A percentile compares a stretch with the other conserved stretches of the same genome.
These are phyloP conservation scores for Pseudonaja textilis DNA, from an alignment of 2,113 vertebrate species.

Conservation along the genomic window DNA sequence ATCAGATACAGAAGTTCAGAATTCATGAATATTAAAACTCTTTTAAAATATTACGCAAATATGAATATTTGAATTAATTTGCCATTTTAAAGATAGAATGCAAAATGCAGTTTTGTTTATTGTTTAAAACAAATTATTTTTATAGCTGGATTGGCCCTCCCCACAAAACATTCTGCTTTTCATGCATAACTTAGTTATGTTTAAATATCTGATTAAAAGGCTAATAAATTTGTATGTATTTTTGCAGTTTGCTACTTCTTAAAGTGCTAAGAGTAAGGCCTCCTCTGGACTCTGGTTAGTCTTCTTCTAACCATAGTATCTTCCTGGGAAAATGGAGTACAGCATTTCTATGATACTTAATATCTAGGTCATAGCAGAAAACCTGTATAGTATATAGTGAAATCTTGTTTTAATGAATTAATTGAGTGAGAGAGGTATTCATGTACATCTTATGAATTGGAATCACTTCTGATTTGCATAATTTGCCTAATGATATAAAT, in stretches of 20 bases:
- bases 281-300: background rate
- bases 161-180: background rate
- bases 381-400: background rate
- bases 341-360: background rate
- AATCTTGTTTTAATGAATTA: background rate
- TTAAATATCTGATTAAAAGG: background rate
- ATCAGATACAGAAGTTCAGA: background rate
- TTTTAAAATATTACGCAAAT: background rate
- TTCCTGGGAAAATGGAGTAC: background rate
- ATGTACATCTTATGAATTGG: background rate
- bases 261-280: background rate
- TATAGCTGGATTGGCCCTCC: background rate
- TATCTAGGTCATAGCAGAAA: background rate
- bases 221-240: background rate
- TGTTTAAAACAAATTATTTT: background rate
- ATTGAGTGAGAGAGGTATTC: background rate
- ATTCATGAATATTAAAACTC: no score
- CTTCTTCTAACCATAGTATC: background rate
- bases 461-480: background rate
- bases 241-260: background rate
- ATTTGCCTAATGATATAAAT: background rate
- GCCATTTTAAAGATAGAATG: background rate
- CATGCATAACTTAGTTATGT: background rate
- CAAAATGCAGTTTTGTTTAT: background rate
- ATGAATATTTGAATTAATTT: background rate